phyloP scores from a whole-genome alignment of 2,113 vertebrate genomes.

The Varanus salvator region DNA sequence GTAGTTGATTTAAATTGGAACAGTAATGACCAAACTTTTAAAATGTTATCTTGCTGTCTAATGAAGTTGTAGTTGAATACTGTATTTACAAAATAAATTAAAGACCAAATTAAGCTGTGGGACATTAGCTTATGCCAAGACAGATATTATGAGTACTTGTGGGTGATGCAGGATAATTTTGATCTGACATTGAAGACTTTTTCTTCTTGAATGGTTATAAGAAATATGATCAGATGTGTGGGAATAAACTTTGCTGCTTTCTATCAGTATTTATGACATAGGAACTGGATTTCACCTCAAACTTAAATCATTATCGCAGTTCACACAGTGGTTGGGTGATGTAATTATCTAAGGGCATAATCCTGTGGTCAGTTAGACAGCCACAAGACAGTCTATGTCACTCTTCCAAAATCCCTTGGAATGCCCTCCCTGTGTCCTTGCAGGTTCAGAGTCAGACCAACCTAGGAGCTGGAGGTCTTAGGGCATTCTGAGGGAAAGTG shows the following conservation, averaged over 20 bases:
- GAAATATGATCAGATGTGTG: not conserved
- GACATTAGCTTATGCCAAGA: not conserved
- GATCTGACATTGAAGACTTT: not conserved
- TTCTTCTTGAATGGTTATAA: not conserved
- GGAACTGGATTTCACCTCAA: not conserved
- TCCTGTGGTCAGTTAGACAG: no score
- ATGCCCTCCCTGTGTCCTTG: no score
- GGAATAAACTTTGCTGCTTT: not conserved
- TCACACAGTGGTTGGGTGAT: not conserved
- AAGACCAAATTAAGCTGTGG: not conserved
- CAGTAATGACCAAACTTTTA: not conserved
- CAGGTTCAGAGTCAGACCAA: no score
- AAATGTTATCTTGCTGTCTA: not conserved
- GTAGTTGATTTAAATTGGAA: not conserved
- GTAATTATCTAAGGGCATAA: not conserved
- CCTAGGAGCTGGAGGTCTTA: no score
- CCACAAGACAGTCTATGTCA: no score
- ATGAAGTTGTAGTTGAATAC: not conserved
- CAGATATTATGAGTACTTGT: not conserved
- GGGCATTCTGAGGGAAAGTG: no score
- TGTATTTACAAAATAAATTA: not conserved
- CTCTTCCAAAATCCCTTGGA: no score
- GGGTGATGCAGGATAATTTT: not conserved
- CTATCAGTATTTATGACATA: not conserved
- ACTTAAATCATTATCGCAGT: not conserved